These are phyloP conservation scores for Nylanderia fulva DNA, from an alignment of 1,140 invertebrate genomes.

Conservation along the genomic window DNA sequence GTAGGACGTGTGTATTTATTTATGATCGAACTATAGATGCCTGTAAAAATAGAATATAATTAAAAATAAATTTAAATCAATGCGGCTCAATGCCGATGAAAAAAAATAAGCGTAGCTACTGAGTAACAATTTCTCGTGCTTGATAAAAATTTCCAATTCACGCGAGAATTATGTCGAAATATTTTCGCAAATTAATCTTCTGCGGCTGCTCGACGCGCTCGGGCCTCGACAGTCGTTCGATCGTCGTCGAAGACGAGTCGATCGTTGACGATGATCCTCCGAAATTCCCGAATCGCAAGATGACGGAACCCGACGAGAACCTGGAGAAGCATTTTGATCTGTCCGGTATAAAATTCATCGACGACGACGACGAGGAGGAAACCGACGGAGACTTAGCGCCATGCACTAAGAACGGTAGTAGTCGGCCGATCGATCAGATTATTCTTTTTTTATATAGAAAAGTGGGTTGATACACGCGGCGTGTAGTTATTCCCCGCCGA, in stretches of 20 bases:
- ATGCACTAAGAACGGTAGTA: conserved; percentile 50
- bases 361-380: conserved; percentile 83
- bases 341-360: conserved; percentile 82
- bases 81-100: conserved; percentile 10
- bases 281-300: conserved; percentile 54
- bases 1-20: conserved; percentile 21
- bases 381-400: conserved; percentile 60
- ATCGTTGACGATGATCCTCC: conserved; percentile 64
- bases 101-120: neutral
- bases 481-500: conserved; percentile 50
- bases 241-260: conserved; percentile 67
- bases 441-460: conserved; percentile 62
- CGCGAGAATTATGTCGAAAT: conserved; percentile 65
- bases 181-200: conserved; percentile 74
- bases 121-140: too few species aligned
- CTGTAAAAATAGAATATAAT: conserved; percentile 25
- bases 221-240: conserved; percentile 69
- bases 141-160: neutral
- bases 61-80: conserved; percentile 41
- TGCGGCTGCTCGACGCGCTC: conserved; percentile 73
- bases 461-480: conserved; percentile 46
- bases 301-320: conserved; percentile 72
- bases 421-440: conserved; percentile 48
- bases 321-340: conserved; percentile 81
- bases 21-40: neutral